Evolutionary conservation across 1,140 invertebrate genomes (phyloP).

Genomic region (Andrena cerasifolii): DNA sequence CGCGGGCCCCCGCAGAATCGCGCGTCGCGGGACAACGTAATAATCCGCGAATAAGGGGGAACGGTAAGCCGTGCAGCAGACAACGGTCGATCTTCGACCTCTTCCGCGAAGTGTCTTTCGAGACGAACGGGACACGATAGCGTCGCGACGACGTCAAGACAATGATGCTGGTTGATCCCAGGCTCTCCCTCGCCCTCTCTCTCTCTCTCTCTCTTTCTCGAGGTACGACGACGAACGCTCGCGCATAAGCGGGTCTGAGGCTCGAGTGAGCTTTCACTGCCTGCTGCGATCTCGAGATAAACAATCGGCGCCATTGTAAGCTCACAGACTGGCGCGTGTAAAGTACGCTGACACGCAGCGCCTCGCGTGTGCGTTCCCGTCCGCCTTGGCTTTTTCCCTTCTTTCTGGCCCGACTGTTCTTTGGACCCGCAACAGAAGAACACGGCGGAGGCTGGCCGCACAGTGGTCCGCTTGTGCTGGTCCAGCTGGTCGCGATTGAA

Average conservation of each 20-base stretch:
- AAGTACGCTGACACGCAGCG: background rate
- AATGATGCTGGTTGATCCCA: constrained; percentile 59
- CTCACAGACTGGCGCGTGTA: constrained; percentile 8
- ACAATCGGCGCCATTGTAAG: constrained; percentile 66
- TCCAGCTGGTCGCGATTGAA: constrained; percentile 63
- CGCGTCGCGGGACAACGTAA: background rate
- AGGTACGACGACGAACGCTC: constrained; percentile 16
- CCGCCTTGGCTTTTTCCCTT: constrained; percentile 55
- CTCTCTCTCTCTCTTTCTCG: no score
- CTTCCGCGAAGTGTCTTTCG: constrained; percentile 57
- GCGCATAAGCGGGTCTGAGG: constrained; percentile 17
- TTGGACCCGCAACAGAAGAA: constrained; percentile 34
- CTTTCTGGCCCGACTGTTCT: constrained; percentile 29
- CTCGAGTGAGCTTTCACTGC: constrained; percentile 58
- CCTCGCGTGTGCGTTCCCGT: constrained; percentile 23
- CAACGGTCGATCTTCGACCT: constrained; percentile 57
- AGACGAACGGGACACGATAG: constrained; percentile 36
- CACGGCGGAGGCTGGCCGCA: constrained; percentile 3
- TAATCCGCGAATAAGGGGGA: constrained; percentile 12
- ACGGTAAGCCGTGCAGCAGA: constrained; percentile 27
- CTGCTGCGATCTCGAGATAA: constrained; percentile 64
- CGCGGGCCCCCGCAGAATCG: background rate
- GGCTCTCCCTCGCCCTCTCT: no score
- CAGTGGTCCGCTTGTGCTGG: constrained; percentile 51
- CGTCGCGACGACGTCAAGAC: constrained; percentile 37